Evolutionary conservation across 2,797 vertebrate species (phyloP).

Genomic region (Rhynchotus rufescens): DNA sequence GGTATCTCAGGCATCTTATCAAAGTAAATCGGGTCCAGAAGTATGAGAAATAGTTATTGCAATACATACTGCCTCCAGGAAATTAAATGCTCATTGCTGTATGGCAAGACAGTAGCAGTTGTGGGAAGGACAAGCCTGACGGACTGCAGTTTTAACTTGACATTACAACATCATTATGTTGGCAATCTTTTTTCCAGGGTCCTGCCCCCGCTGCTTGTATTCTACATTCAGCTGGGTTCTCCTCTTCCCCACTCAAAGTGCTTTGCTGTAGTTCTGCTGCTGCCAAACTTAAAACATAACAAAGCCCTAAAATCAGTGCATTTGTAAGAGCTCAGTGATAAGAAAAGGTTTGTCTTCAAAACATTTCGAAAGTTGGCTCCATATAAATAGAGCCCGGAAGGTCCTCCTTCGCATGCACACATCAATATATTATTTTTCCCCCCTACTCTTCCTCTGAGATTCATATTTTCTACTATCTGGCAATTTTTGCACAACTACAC

Average conservation of each 20-base stretch:
- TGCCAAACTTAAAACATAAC: background rate
- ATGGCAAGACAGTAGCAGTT: background rate
- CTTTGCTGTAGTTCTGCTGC: background rate
- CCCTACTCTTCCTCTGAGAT: background rate
- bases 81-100: background rate
- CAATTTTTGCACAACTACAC: background rate
- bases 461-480: background rate
- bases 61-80: background rate
- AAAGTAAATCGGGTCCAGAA: background rate
- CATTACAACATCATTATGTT: accelerated
- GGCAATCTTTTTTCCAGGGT: background rate
- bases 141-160: background rate
- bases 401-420: background rate
- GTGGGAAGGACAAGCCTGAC: background rate
- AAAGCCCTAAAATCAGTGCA: background rate
- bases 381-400: accelerated
- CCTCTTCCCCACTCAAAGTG: background rate
- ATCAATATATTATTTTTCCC: background rate
- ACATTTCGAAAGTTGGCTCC: background rate
- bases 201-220: background rate
- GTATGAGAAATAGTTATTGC: accelerated
- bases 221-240: background rate
- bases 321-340: background rate
- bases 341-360: background rate
- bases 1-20: background rate